Evolutionary conservation across 2,888 invertebrate genomes (phyloP), one percentile per base, ranked within the genome.

Genomic region (Resseliella maxima): DNA sequence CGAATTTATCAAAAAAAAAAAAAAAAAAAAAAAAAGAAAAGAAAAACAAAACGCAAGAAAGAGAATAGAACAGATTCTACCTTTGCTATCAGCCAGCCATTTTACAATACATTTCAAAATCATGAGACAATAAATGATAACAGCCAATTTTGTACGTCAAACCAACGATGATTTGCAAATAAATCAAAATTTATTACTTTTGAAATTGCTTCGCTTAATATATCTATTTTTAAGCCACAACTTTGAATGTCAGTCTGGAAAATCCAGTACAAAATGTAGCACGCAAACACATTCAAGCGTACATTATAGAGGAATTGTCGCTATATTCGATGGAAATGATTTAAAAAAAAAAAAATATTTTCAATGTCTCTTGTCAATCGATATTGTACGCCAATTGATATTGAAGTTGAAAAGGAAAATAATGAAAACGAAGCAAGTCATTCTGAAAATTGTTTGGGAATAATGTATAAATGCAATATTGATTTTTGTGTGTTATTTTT

Each of bases 151-250:
- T 27, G 15, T 35, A 31, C 15, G 72, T 72, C 72, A 72, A 3
- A 59, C 72, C 72, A 27, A 31, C 5, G 31, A 72, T 72, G 72
- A 72, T 31, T 72, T 72, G 72, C 72, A 72, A 72, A 72, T 72
- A 72, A 72, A 72, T 72, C 27, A 72, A 31, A 72, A 59, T 59
- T 24, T 24, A 59, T 59, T 24, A 24, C 59, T 50, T 50, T 15
- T 2, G 5, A 59, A 59, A n/a, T n/a, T 59, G 24, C 59, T 24
- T 18, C 59, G 15, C 24, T 59, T 59, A 24, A 59, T 24, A 59
- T 59, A 3, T 24, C n/a, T 21, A 50, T 50, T 59, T 24, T 24
- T 3, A 24, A 24, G 24, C 24, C 15, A 59, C 12, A 3, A 18
- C 15, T 41, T 41, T 50, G 46, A 50, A 18, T 50, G 46, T 6